Evolutionary conservation across 2,113 vertebrate species (phyloP).

Genomic region (Salminus brasiliensis): DNA sequence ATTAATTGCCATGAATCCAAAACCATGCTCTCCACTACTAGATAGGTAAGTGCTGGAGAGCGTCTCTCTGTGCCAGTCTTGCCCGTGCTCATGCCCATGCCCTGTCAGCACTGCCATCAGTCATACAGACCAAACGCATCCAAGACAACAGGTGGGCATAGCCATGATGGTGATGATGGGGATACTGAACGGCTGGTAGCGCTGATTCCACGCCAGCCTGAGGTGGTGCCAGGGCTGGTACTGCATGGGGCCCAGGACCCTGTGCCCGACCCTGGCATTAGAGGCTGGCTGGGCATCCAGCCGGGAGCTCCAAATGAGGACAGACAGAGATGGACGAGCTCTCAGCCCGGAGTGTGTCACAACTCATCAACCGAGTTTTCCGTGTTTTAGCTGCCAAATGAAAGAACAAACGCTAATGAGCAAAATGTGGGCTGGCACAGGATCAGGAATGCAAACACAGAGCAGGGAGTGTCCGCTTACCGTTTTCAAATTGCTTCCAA

Average conservation of each 20-base stretch:
- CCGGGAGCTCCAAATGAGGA: conserved; percentile 7
- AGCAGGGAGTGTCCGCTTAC: neutral
- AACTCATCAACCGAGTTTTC: neutral
- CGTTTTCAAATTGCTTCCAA: conserved; percentile 26
- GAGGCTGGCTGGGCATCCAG: neutral
- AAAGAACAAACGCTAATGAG: conserved; percentile 43
- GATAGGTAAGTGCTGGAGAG: conserved; percentile 1
- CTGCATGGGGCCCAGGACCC: neutral
- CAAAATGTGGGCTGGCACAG: conserved; percentile 26
- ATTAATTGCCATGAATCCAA: conserved; percentile 6
- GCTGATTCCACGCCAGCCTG: conserved; percentile 8
- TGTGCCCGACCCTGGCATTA: conserved; percentile 15
- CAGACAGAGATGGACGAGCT: conserved; percentile 10
- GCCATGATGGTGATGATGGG: conserved; percentile 24
- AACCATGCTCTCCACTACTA: conserved; percentile 17
- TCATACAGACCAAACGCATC: conserved; percentile 23
- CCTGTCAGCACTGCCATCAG: conserved; percentile 7
- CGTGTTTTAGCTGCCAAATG: conserved; percentile 16
- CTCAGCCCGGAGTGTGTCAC: conserved; percentile 10
- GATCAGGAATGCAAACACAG: neutral
- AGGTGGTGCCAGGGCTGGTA: conserved; percentile 11
- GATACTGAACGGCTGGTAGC: conserved; percentile 12
- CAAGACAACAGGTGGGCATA: conserved; percentile 40
- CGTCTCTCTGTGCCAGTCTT: neutral
- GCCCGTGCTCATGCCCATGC: neutral